Conservation (phyloP, 2,797 vertebrate genomes). For the Peromyscus aztecus region DNA sequence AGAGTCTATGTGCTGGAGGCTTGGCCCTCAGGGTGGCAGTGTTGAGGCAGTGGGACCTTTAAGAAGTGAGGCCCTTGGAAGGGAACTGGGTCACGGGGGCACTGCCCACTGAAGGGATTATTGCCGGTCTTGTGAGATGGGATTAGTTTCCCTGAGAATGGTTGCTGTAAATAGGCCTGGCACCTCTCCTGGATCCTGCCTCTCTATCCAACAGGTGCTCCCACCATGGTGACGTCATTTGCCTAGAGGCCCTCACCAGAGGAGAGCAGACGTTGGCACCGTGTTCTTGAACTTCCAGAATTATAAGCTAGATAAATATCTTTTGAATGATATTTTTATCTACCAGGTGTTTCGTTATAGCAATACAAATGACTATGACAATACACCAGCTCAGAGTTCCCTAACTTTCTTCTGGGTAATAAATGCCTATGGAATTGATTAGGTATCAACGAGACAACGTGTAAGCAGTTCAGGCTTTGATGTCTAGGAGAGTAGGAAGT, state of each 20-base stretch:
- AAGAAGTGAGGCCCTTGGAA: background rate
- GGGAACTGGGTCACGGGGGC: background rate
- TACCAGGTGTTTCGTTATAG: background rate
- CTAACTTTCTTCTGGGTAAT: background rate
- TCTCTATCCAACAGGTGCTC: background rate
- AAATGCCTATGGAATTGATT: constrained; percentile 7
- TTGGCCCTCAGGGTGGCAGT: background rate
- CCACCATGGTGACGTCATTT: background rate
- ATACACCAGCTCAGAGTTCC: background rate
- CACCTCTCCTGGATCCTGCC: background rate
- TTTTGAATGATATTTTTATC: background rate
- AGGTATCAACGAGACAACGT: background rate
- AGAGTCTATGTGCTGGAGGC: background rate
- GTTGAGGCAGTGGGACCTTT: background rate
- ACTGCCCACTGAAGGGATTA: background rate
- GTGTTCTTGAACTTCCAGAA: background rate
- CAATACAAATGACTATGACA: background rate
- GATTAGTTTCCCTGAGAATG: background rate
- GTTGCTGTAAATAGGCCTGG: background rate
- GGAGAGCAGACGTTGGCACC: no score
- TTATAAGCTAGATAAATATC: background rate
- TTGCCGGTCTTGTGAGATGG: background rate
- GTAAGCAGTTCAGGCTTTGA: constrained; percentile 2
- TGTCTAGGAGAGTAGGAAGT: background rate
- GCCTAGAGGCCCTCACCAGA: background rate